Base-by-base conservation (phyloP, 1,140 invertebrate species). In the Euborellia annulipes region DNA sequence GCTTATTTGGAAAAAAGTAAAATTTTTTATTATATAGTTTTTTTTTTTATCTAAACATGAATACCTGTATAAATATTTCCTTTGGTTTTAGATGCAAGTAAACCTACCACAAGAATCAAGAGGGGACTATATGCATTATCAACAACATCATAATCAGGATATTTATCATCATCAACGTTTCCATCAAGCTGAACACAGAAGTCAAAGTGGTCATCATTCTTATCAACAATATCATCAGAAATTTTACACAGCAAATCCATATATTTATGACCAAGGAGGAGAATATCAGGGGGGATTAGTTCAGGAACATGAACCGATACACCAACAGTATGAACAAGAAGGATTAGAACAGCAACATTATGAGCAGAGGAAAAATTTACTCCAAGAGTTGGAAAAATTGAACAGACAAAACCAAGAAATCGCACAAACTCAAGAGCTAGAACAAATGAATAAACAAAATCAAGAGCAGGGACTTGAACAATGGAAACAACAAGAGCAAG, bases 341-440 rank as follows among this genome's bases (percentile, higher is more conserved):
- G n/a, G 41, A 27, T 27, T 39, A 4, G 8, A 40, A 21, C 16
- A 46, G 23, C 23, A 46, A 18, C 21, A 41, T 22, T 13, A 41
- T 21, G 20, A 41, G n/a, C n/a, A n/a, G n/a, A n/a, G n/a, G 22
- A 50, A 43, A 30, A 46, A 21, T 30, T 14, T 45, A 18, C 2
- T 43, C 14, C 14, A 18, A 38, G 27, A 42, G 11, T 20, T 14
- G 3, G 36, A n/a, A 42, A 20, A 55, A 43, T 48, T 61, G 38
- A 54, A 58, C 42, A 17, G 57, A 1, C 48, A 58, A 17, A 53
- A 43, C 39, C 47, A 60, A 19, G 37, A 57, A 43, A 36, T n/a
- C n/a, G n/a, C n/a, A n/a, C n/a, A n/a, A n/a, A n/a, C n/a, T n/a
- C n/a, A n/a, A n/a, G n/a, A n/a, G n/a, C n/a, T n/a, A n/a, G n/a